Percentiles rank a stretch among this genome's conserved stretches.
Conservation (phyloP, 2,113 vertebrate genomes). For the Triplophysa rosa region DNA sequence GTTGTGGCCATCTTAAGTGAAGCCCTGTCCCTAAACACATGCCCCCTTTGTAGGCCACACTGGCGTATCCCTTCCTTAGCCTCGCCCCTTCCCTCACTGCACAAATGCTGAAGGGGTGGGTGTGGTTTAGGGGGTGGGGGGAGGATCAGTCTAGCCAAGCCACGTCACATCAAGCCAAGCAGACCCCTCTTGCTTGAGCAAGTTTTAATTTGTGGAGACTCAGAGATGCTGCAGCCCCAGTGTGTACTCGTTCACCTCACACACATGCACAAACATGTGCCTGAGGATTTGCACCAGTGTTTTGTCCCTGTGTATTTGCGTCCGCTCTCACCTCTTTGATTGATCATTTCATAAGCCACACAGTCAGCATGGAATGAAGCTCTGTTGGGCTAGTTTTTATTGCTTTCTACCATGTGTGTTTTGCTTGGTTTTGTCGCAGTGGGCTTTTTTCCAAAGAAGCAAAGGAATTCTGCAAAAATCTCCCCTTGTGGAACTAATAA, state of each 20-base stretch:
- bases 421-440: conserved; percentile 27
- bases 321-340: conserved; percentile 51
- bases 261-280: conserved; percentile 10
- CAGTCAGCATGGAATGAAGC: conserved; percentile 43
- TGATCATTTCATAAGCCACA: conserved; percentile 54
- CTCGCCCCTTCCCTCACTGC: conserved; percentile 40
- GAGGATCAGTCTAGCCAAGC: conserved; percentile 31
- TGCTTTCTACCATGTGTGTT: background rate
- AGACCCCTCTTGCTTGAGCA: conserved; percentile 64
- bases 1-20: conserved; percentile 12
- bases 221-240: conserved; percentile 45
- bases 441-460: conserved; percentile 28
- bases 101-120: background rate
- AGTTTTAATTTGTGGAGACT: conserved; percentile 68
- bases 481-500: conserved; percentile 38
- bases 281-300: conserved; percentile 9
- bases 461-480: conserved; percentile 33
- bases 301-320: background rate
- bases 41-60: conserved; percentile 61
- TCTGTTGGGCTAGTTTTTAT: conserved; percentile 2
- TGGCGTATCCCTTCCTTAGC: conserved; percentile 52
- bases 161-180: conserved; percentile 35
- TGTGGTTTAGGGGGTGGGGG: conserved; percentile 14
- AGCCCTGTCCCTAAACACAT: conserved; percentile 58
- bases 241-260: conserved; percentile 61